Evolutionary conservation across 2,888 invertebrate genomes (phyloP), one percentile per base, ranked within the genome.

Genomic region (Pantelozetes paolii): DNA sequence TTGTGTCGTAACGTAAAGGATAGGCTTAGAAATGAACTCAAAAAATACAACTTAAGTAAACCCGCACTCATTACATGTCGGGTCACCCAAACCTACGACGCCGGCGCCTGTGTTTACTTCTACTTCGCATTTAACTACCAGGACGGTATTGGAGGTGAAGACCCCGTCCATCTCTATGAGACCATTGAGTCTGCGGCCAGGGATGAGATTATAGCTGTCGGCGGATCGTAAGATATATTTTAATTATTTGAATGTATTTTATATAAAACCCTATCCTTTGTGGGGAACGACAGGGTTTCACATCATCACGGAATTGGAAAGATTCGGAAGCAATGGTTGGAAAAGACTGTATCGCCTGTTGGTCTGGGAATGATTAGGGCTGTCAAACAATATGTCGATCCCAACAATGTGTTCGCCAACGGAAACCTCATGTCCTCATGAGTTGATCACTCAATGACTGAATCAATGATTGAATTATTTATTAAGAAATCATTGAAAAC

Each of bases 61-160:
- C 89, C 85, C 9, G 71, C 76, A 79, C 84, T 90, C 76, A 86
- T 91, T 70, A 91, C 91, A 15, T 90, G 90, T 79, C 86, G 93
- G 0, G 90, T 98, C 13, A 98, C 98, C 11, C 98, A 99, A 36
- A 94, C 94, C 28, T 95, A 99, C 82, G 98, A 99, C 81, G 90
- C 93, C 0, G 99, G 99, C 0, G 95, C 96, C 79, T 96, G 96
- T 81, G 89, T 98, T 71, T 98, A 98, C 82, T 92, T 94, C 84
- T 91, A 95, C 85, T 92, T 98, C 86, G 91, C 90, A 48, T 90
- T 92, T 83, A 91, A 90, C 81, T 86, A 80, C 73, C 78, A 88
- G 77, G 80, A 81, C 0, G 70, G 82, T 76, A 71, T 84, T 6
- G 15, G 6, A n/a, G 30, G 40, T n/a, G 77, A 78, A 28, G 75